These are phyloP conservation scores for Acanthis flammea DNA, from an alignment of 2,797 vertebrate species.

Conservation along the genomic window DNA sequence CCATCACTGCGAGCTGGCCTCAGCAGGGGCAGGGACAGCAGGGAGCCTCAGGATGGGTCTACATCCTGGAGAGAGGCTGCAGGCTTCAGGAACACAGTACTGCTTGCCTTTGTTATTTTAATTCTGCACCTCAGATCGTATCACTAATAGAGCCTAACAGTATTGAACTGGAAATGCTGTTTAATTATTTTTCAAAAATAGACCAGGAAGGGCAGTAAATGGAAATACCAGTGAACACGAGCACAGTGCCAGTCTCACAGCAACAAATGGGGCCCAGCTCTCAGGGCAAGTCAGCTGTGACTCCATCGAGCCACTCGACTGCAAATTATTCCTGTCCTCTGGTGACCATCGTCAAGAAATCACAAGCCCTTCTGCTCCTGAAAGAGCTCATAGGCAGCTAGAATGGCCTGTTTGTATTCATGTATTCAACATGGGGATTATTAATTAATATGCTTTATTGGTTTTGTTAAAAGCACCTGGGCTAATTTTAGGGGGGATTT, in stretches of 20 bases:
- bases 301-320: not conserved
- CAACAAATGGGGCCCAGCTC: not conserved
- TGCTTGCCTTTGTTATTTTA: not conserved
- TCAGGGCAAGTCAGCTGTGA: constrained; percentile 19
- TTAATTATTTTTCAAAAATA: not conserved
- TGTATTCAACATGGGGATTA: not conserved
- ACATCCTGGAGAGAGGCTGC: not conserved
- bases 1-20: not conserved
- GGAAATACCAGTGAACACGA: not conserved
- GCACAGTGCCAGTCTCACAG: rapidly evolving
- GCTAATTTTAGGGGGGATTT: constrained; percentile 42
- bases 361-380: not conserved
- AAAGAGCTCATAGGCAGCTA: not conserved
- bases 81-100: rapidly evolving
- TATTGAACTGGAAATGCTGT: not conserved
- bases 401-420: constrained; percentile 11
- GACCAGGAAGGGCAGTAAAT: not conserved
- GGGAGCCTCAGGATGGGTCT: not conserved
- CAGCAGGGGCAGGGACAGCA: not conserved
- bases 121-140: not conserved
- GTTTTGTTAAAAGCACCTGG: constrained; percentile 55
- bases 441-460: constrained; percentile 57
- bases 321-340: constrained; percentile 10
- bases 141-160: not conserved
- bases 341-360: not conserved